phyloP scores from a whole-genome alignment of 2,888 invertebrate genomes.

The Eupelmus urozonus region DNA sequence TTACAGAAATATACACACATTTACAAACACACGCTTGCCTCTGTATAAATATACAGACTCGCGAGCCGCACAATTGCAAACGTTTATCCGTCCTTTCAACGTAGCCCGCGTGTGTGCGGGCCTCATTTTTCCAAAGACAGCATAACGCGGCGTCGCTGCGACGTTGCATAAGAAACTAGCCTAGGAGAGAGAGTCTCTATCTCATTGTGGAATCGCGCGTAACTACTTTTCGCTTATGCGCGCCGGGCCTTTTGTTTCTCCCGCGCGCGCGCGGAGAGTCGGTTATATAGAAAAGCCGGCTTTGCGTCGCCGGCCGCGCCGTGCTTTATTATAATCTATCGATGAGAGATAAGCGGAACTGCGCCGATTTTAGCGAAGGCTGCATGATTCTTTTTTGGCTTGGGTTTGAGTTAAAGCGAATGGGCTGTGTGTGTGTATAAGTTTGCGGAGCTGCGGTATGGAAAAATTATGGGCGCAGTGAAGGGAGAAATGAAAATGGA shows the following conservation, averaged over 20 bases:
- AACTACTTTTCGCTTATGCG: neutral
- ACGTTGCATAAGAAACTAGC: conserved; percentile 53
- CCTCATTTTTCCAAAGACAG: too few relatives aligned
- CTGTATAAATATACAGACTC: neutral
- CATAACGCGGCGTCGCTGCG: neutral
- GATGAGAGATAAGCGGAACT: conserved; percentile 17
- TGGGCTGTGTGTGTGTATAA: too few relatives aligned
- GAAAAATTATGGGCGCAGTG: too few relatives aligned
- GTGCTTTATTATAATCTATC: conserved; percentile 36
- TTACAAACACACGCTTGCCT: neutral
- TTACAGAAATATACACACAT: conserved; percentile 22
- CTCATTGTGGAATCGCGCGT: conserved; percentile 50
- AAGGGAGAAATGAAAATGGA: too few relatives aligned
- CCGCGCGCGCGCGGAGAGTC: too few relatives aligned
- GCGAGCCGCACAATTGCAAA: too few relatives aligned
- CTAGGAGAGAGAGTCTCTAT: conserved; percentile 34
- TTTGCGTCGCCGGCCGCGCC: too few relatives aligned
- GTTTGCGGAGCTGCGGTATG: too few relatives aligned
- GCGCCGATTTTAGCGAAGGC: conserved; percentile 5
- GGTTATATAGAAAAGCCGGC: too few relatives aligned
- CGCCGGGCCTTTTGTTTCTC: neutral
- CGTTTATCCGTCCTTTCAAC: too few relatives aligned
- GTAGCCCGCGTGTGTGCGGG: too few relatives aligned
- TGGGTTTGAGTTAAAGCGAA: too few relatives aligned
- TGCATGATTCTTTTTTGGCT: neutral